Evolutionary conservation across 1,140 invertebrate genomes (phyloP).

Genomic region (Eurosta solidaginis): DNA sequence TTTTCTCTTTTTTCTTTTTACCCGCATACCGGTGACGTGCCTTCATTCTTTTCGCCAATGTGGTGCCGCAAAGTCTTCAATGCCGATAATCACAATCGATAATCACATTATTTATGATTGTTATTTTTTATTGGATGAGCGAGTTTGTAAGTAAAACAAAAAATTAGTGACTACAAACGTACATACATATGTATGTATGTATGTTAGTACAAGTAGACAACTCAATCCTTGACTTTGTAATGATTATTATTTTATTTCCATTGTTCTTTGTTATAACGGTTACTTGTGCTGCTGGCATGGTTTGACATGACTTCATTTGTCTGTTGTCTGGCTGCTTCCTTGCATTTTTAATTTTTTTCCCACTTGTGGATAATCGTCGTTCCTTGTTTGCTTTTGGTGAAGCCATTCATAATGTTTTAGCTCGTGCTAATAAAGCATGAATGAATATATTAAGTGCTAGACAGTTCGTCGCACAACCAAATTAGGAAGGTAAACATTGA

Average conservation of each 20-base stretch:
- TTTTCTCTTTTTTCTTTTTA: not conserved
- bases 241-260: not conserved
- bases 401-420: not conserved
- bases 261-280: not conserved
- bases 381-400: not conserved
- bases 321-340: not conserved
- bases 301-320: not conserved
- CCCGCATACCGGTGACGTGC: not conserved
- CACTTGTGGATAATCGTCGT: not conserved
- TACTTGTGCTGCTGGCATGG: not conserved
- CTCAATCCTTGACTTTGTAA: not conserved
- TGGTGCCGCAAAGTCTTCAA: not conserved
- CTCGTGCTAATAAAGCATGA: not conserved
- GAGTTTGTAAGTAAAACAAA: not conserved
- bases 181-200: too few relatives aligned
- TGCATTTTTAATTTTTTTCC: not conserved
- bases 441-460: not conserved
- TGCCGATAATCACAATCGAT: constrained; percentile 15
- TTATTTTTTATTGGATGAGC: not conserved
- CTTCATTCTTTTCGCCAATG: too few relatives aligned
- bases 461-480: not conserved
- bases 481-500: not conserved
- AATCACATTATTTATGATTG: not conserved
- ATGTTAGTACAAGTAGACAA: too few relatives aligned
- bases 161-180: not conserved